Percentiles rank a stretch among this genome's conserved stretches.
Conservation (phyloP, 2,888 invertebrate genomes). For the Pasiphila rectangulata region DNA sequence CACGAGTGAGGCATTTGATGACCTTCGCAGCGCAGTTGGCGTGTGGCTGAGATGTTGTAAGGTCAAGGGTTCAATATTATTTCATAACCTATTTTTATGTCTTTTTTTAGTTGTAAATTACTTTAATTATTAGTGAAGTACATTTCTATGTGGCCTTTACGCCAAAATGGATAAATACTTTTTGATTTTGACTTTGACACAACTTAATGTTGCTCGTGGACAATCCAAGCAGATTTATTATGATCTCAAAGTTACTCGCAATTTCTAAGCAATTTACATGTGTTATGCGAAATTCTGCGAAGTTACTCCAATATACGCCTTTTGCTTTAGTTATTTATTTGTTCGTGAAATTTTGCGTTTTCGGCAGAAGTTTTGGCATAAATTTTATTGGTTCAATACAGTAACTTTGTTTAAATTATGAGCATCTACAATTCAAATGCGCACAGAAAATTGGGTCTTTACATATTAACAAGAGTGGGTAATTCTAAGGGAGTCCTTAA, state of each 20-base stretch:
- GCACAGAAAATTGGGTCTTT: slow-evolving; percentile 1
- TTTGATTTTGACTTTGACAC: neutral
- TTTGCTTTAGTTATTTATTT: slow-evolving; percentile 35
- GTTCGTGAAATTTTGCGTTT: slow-evolving; percentile 27
- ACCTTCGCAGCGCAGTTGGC: too few species aligned
- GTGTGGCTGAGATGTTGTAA: too few species aligned
- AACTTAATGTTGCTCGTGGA: slow-evolving; percentile 25
- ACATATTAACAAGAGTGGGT: slow-evolving; percentile 15
- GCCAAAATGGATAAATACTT: too few species aligned
- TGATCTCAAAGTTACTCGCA: slow-evolving; percentile 41
- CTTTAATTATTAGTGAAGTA: too few species aligned
- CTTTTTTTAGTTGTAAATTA: too few species aligned
- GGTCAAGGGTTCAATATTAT: too few species aligned
- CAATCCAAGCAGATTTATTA: slow-evolving; percentile 40
- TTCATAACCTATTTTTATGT: too few species aligned
- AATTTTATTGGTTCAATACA: slow-evolving; percentile 19
- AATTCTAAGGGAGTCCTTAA: neutral
- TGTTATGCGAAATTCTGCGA: slow-evolving; percentile 39
- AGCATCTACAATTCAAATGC: slow-evolving; percentile 15
- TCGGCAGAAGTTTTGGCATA: slow-evolving; percentile 25
- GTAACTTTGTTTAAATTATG: slow-evolving; percentile 16
- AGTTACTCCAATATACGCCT: slow-evolving; percentile 31
- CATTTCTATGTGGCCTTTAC: too few species aligned
- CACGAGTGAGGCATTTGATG: too few species aligned
- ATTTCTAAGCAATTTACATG: slow-evolving; percentile 44